Percentiles rank a stretch among this genome's conserved stretches.
Evolutionary conservation across 1,140 invertebrate species (phyloP).

Genomic region (Tetramorium simillimum): DNA sequence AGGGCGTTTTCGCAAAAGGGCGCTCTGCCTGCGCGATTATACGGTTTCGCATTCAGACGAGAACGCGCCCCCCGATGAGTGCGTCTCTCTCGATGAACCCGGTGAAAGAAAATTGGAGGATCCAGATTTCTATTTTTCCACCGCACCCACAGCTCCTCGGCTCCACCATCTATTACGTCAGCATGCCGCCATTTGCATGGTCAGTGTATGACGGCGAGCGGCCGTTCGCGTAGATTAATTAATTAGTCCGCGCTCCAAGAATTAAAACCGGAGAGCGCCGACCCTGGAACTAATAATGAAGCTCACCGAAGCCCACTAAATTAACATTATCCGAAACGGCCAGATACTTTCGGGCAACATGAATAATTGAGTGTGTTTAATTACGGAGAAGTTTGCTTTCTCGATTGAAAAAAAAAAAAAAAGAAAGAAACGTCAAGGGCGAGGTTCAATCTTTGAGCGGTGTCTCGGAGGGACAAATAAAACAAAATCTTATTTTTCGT

Average conservation of each 20-base stretch:
- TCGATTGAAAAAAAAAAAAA: background rate
- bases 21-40: background rate
- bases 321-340: constrained; percentile 13
- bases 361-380: constrained; percentile 23
- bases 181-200: constrained; percentile 39
- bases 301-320: background rate
- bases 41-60: background rate
- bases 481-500: background rate
- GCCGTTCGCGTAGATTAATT: constrained; percentile 79
- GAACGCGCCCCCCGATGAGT: background rate
- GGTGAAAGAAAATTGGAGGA: background rate
- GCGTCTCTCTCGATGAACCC: background rate
- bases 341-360: background rate
- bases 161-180: constrained; percentile 8
- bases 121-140: background rate
- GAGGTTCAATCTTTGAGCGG: background rate
- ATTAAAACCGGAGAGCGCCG: constrained; percentile 77
- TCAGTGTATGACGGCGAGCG: constrained; percentile 59
- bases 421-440: background rate
- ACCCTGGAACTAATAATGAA: constrained; percentile 19
- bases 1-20: background rate
- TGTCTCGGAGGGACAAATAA: background rate
- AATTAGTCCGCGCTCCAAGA: constrained; percentile 82
- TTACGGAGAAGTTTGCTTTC: background rate
- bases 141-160: background rate